Base-by-base conservation (phyloP, 2,888 invertebrate genomes). In the Boloria selene region DNA sequence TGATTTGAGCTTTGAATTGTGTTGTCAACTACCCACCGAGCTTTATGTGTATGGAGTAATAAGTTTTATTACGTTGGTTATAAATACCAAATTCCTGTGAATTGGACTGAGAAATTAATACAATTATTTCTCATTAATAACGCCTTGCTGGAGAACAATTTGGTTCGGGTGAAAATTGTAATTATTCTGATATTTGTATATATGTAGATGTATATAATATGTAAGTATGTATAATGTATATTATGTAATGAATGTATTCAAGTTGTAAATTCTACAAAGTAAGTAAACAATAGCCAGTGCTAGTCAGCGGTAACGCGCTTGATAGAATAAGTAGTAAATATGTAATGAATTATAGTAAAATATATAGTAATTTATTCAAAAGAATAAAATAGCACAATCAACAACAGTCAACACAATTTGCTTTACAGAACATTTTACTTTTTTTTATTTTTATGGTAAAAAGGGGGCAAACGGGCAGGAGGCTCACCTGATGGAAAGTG, bases 71-170 rank as follows among this genome's bases (percentile, higher is more conserved):
- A 4, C 26, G 7, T 17, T 38, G 14, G n/a, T 18, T 13, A 42
- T 54, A 67, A 62, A 51, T 55, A 45, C 38, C 54, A 67, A 55
- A 55, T 67, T 67, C 42, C 55, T 18, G 45, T 67, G 64, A 13
- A 18, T 6, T 45, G 22, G 17, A 42, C 22, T 18, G 45, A 16
- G 47, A 49, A 64, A 68, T 64, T 64, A 55, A 63, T 61, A 66
- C 52, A 69, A 70, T 70, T 60, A 68, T 58, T 70, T 64, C 55
- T 65, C 70, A 67, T 70, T 70, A 70, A 69, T 71, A 67, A 63
- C 69, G 65, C 65, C 65, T 56, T 50, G 66, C 31, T 66, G 62
- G 68, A 69, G 56, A 69, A 69, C 69, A 61, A 66, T 66, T 69
- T 60, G 56, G 66, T 53, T 53, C 50, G 55, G 26, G n/a, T 38